Conservation (phyloP, 1,140 invertebrate species). For the Platyura marginata region DNA sequence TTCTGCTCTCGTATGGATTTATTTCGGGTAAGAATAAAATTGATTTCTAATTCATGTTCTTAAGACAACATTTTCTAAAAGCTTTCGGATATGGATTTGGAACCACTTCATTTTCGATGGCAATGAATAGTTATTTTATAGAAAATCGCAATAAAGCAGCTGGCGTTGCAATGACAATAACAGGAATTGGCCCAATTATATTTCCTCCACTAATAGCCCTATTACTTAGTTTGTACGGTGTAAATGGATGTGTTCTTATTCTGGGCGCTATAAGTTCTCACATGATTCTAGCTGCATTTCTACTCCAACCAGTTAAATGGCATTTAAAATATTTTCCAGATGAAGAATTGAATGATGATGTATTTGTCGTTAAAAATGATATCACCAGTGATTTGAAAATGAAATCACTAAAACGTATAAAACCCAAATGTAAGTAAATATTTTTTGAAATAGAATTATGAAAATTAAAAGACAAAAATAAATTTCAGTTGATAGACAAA, state of each 20-base stretch:
- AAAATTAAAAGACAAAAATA: too few species aligned
- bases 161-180: constrained; percentile 30
- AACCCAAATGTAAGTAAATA: too few species aligned
- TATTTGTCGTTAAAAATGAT: too few species aligned
- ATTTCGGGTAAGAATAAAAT: constrained; percentile 39
- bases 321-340: too few species aligned
- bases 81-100: not conserved
- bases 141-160: constrained; percentile 29
- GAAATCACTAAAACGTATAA: too few species aligned
- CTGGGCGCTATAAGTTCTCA: constrained; percentile 31
- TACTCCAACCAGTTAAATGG: constrained; percentile 36
- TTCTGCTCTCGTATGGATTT: constrained; percentile 39
- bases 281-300: constrained; percentile 29
- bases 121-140: too few species aligned
- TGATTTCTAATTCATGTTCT: too few species aligned
- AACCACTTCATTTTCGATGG: not conserved
- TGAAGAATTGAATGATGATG: too few species aligned
- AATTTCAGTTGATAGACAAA: too few species aligned
- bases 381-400: too few species aligned
- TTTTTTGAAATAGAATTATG: too few species aligned
- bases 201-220: constrained; percentile 28
- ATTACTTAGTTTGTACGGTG: constrained; percentile 27
- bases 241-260: constrained; percentile 31
- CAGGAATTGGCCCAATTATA: constrained; percentile 29
- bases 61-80: not conserved